phyloP scores from a whole-genome alignment of 2,113 vertebrate genomes.

The Laticauda laticaudata region DNA sequence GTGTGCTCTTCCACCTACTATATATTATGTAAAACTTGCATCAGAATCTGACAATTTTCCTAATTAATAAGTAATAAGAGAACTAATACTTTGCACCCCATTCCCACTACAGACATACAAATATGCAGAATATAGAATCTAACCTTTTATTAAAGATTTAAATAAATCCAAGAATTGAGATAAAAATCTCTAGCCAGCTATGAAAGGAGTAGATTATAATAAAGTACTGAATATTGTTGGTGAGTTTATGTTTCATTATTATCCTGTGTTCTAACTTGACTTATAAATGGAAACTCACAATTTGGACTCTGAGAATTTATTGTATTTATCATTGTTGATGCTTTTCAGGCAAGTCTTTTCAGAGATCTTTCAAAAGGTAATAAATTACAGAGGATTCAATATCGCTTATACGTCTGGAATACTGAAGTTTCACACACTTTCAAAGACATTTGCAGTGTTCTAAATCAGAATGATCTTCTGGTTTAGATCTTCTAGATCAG shows the following conservation, averaged over 20 bases:
- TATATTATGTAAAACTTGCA: conserved; percentile 22
- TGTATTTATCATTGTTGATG: neutral
- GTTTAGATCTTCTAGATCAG: neutral
- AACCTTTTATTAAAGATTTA: neutral
- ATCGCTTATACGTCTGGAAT: neutral
- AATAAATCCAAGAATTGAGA: neutral
- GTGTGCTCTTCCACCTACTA: conserved; percentile 23
- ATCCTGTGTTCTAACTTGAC: neutral
- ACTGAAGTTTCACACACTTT: neutral
- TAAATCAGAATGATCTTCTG: neutral
- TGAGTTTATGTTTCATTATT: neutral
- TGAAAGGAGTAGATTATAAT: neutral
- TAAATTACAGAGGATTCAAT: neutral
- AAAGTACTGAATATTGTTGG: neutral
- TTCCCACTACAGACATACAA: neutral
- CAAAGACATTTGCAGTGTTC: neutral
- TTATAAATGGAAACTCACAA: neutral
- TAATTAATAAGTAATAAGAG: conserved; percentile 21
- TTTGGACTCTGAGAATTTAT: neutral
- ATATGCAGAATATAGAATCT: neutral
- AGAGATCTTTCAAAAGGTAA: neutral
- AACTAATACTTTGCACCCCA: conserved; percentile 9
- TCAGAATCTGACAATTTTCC: conserved; percentile 14
- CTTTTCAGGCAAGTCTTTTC: neutral
- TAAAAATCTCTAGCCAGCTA: neutral